These are phyloP conservation scores for Lucilia sericata DNA, from an alignment of 1,140 invertebrate species.

Conservation along the genomic window DNA sequence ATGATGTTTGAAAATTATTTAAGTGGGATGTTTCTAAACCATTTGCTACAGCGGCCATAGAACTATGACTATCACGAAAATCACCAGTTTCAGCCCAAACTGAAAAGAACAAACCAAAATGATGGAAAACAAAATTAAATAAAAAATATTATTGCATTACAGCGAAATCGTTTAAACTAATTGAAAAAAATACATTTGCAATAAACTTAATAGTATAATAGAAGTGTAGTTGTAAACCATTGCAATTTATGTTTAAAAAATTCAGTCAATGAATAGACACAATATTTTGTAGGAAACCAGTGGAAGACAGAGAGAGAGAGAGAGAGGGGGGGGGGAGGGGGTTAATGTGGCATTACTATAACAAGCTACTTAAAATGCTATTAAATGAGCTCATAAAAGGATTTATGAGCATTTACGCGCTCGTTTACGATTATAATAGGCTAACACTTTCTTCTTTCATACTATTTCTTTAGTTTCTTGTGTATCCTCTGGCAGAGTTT, in stretches of 20 bases:
- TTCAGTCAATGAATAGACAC: background rate
- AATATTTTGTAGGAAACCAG: background rate
- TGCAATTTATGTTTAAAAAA: background rate
- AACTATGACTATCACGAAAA: slow-evolving; percentile 82
- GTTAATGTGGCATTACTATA: background rate
- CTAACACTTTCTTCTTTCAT: slow-evolving; percentile 4
- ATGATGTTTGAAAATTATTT: slow-evolving; percentile 69
- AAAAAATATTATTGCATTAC: slow-evolving; percentile 13
- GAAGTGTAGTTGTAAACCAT: background rate
- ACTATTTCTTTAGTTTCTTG: slow-evolving; percentile 49
- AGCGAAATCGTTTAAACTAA: background rate
- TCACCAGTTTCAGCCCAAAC: slow-evolving; percentile 87
- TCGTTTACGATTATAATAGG: slow-evolving; percentile 49
- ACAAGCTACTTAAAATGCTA: slow-evolving; percentile 52
- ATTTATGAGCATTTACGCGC: slow-evolving; percentile 54
- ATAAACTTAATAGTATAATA: no score
- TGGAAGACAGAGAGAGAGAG: no score
- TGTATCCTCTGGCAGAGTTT: background rate
- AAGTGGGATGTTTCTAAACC: slow-evolving; percentile 76
- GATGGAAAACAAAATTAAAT: slow-evolving; percentile 67
- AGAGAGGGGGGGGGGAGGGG: no score
- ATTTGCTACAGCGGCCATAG: slow-evolving; percentile 74
- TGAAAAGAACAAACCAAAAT: slow-evolving; percentile 73
- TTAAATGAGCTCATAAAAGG: slow-evolving; percentile 61
- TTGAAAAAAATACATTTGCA: background rate